Conservation (phyloP, 2,888 invertebrate genomes). For the Cephus rjabovi region DNA sequence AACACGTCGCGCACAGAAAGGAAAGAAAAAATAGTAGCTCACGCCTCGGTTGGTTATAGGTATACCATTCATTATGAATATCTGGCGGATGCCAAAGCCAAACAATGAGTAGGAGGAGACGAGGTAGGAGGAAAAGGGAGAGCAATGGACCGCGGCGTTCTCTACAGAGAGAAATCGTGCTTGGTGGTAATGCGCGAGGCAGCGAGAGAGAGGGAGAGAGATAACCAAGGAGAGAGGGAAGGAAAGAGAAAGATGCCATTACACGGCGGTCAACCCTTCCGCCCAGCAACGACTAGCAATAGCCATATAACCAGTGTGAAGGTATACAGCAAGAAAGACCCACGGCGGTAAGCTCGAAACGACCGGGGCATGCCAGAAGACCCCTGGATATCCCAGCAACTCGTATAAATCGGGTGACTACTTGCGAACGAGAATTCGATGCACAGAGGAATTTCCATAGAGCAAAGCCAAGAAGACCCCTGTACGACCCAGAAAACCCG, state of each 20-base stretch:
- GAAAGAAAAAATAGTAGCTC: not conserved
- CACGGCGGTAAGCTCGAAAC: not conserved
- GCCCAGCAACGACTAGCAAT: not conserved
- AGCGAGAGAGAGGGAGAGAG: not conserved
- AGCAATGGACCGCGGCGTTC: not conserved
- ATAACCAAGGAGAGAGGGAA: not conserved
- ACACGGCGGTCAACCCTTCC: not conserved
- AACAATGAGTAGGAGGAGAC: not conserved
- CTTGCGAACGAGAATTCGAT: not conserved
- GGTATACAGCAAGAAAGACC: not conserved
- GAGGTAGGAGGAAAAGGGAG: not conserved
- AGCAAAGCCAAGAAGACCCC: not conserved
- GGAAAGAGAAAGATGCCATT: not conserved
- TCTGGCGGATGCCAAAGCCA: not conserved
- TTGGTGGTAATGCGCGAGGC: not conserved
- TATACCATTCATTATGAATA: slow-evolving; percentile 13
- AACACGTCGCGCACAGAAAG: not conserved
- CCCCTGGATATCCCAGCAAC: not conserved
- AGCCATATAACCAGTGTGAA: not conserved
- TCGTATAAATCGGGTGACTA: not conserved
- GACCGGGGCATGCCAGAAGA: not conserved
- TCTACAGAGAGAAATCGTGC: not conserved
- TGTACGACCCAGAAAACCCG: not conserved
- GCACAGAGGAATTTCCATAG: not conserved
- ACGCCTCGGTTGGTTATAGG: not conserved